Evolutionary conservation across 2,113 vertebrate genomes (phyloP).

Genomic region (Pelodiscus sinensis): DNA sequence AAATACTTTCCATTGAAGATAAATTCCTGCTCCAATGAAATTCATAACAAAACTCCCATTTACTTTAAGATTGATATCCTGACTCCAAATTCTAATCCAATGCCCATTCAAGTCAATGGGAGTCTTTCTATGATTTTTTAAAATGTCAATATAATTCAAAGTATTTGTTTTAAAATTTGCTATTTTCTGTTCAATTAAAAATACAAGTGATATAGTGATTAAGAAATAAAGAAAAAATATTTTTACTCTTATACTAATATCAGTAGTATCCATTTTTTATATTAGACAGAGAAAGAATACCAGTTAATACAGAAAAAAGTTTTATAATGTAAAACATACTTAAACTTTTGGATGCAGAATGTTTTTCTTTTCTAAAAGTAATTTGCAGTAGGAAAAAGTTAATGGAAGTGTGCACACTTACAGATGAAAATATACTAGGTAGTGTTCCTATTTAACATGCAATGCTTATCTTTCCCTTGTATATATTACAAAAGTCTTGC

Average conservation of each 20-base stretch:
- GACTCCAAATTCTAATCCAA: not conserved
- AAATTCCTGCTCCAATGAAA: not conserved
- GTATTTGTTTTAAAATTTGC: not conserved
- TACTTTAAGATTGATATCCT: not conserved
- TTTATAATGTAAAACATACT: not conserved
- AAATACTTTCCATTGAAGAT: not conserved
- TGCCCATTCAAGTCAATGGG: no score
- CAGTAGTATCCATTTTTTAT: no score
- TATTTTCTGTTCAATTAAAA: not conserved
- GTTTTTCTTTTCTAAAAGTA: no score
- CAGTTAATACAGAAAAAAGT: not conserved
- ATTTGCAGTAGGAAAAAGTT: not conserved
- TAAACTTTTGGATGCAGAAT: not conserved
- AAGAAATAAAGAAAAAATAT: not conserved
- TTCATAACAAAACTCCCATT: not conserved
- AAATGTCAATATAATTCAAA: not conserved
- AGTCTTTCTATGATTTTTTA: accelerated
- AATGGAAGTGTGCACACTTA: not conserved
- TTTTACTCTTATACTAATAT: no score
- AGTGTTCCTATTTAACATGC: not conserved
- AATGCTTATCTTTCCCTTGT: not conserved
- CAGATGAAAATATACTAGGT: not conserved
- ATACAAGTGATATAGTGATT: not conserved
- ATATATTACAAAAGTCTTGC: constrained; percentile 2
- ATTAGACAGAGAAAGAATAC: not conserved